Evolutionary conservation across 2,888 invertebrate species (phyloP), one percentile per base, ranked within the genome.

Genomic region (Polydrusus tereticollis): DNA sequence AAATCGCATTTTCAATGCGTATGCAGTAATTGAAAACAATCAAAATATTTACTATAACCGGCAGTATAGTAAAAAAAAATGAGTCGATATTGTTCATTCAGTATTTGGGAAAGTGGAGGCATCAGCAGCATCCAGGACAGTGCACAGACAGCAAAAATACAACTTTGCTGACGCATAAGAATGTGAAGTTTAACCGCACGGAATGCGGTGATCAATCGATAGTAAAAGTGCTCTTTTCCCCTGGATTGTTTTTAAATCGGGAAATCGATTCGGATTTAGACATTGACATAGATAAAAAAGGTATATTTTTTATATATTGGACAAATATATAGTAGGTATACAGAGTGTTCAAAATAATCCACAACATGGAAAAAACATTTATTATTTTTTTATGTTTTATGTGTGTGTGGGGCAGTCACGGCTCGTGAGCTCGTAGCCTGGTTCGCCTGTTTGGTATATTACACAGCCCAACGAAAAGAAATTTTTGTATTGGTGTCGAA

Each of bases 181-280:
- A 72, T 70, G 65, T 59, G 69, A 57, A 72, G 72, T 52, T 62
- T 47, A 62, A 57, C 68, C 71, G 71, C 62, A 43, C 57, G 68
- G 70, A 69, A 73, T 65, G 65, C 62, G 68, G 52, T 64, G 71
- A 74, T 59, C 74, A 74, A 74, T 74, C 74, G 74, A 74, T 74
- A 74, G 74, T 74, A 70, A 74, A 74, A 74, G 74, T 74, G 70
- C 65, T 60, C 36, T 64, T 36, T 52, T 50, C 41, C 47, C 45
- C 62, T 41, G 58, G 59, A 64, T 70, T 69, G 69, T 69, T 64
- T 64, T 69, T 69, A 63, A 69, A 69, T 69, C 58, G 33, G 64
- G 21, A 29, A 64, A 69, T 69, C 69, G 69, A 65, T 65, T 38
- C 12, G 38, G 23, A 68, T 66, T 45, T 33, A 18, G 59, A 45